Evolutionary conservation across 2,888 invertebrate genomes (phyloP).

Genomic region (Plebejus argus): DNA sequence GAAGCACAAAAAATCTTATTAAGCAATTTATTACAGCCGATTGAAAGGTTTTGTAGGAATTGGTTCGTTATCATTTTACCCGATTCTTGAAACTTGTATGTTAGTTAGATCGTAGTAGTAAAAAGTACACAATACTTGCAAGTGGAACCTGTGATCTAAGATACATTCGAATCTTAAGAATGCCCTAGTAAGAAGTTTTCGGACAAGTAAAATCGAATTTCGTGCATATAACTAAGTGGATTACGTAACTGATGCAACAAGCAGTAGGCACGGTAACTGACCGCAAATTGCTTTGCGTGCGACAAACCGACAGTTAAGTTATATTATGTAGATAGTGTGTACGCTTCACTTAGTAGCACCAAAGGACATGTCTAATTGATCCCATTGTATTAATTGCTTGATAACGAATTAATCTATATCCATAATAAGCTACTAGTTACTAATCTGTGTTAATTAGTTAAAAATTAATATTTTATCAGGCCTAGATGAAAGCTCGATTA

Average conservation of each 20-base stretch:
- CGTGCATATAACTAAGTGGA: not conserved
- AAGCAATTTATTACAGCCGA: no score
- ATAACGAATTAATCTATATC: not conserved
- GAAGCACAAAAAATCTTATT: no score
- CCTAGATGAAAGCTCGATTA: no score
- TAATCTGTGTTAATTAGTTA: not conserved
- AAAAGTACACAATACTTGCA: no score
- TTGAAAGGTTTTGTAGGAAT: no score
- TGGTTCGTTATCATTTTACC: no score
- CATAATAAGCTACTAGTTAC: no score
- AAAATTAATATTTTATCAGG: not conserved
- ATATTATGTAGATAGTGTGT: not conserved
- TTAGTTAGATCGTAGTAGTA: no score
- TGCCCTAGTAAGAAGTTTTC: no score
- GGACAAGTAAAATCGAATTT: not conserved
- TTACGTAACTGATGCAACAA: not conserved
- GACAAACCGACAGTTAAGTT: not conserved
- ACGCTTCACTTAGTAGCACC: not conserved
- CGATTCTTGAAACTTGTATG: no score
- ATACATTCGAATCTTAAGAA: no score
- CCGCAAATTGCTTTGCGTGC: not conserved
- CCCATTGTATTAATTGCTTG: not conserved
- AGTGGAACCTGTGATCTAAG: no score
- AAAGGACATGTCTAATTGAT: not conserved
- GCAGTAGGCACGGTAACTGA: not conserved